A percentile compares a stretch with the other conserved stretches of the same genome.
These are phyloP conservation scores for Sitodiplosis mosellana DNA, from an alignment of 1,140 invertebrate genomes.

Conservation along the genomic window DNA sequence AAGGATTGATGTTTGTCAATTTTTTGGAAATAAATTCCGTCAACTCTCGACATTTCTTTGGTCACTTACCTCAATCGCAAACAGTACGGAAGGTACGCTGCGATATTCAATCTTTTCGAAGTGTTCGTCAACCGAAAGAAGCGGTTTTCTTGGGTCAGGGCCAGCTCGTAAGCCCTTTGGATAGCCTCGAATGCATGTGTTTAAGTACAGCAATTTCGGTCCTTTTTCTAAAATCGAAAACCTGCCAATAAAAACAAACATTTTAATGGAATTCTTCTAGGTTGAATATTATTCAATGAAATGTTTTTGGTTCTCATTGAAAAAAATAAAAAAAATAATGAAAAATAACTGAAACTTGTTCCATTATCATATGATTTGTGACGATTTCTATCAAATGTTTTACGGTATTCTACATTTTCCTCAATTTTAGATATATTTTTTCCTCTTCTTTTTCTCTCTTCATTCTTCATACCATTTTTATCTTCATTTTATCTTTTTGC, in stretches of 20 bases:
- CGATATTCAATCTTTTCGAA: slow-evolving; percentile 44
- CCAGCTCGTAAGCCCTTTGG: slow-evolving; percentile 69
- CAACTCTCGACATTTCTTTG: background rate
- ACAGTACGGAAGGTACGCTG: slow-evolving; percentile 41
- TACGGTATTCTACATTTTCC: no score
- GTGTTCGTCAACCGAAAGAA: slow-evolving; percentile 50
- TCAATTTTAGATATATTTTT: no score
- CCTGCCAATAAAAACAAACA: slow-evolving; percentile 24
- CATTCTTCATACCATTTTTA: no score
- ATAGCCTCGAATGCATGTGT: slow-evolving; percentile 63
- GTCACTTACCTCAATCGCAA: slow-evolving; percentile 32
- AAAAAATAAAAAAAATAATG: no score
- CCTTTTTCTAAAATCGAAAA: slow-evolving; percentile 45
- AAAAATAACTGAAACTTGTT: no score
- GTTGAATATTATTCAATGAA: no score
- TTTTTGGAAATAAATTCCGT: background rate
- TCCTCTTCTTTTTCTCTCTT: no score
- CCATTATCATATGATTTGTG: no score
- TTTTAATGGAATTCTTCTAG: no score
- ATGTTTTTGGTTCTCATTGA: no score
- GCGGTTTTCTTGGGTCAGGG: slow-evolving; percentile 51
- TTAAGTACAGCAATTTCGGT: slow-evolving; percentile 64
- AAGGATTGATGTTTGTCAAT: background rate
- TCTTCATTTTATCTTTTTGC: no score
- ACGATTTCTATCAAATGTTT: no score